Base-by-base conservation (phyloP, 2,888 invertebrate genomes). In the Andrena chrysosceles region DNA sequence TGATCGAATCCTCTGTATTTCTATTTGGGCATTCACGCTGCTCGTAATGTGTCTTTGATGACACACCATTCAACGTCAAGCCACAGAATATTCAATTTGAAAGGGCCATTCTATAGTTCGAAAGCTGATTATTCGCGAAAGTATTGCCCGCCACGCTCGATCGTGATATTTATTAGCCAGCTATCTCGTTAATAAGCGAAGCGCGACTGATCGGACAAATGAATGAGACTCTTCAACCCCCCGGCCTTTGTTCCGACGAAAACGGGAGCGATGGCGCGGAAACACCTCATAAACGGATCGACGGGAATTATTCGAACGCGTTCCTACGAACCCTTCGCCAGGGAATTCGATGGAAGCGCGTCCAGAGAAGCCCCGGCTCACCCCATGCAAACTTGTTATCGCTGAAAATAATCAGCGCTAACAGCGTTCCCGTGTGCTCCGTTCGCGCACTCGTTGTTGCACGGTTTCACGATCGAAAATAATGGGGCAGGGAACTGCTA, bases 351-450 rank as follows among this genome's bases (percentile, higher is more conserved):
- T 59, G 35, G 54, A 56, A 63, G 59, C 16, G 33, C 56, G 59
- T n/a, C n/a, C 13, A 31, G 16, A 48, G 62, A 62, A 56, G 26
- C 56, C 26, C 26, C 56, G 62, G 16, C 67, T 16, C 42, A 7
- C 8, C 16, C 52, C 59, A 16, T 7, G 56, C 16, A 60, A 77
- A 54, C 59, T 54, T 60, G 52, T 77, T 70, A 70, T 71, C 77
- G 48, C 16, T 26, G 54, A 49, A 80, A 80, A 77, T 77, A 77
- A 80, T 80, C 71, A 56, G n/a, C 77, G 64, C 23, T 48, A 71
- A 80, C 77, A 52, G 66, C 49, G 54, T 69, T 69, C 26, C 4
- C 64, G 52, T 64, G 72, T 33, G 49, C 20, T 20, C 10, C 23
- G 26, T 16, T 20, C 5, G n/a, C 7, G n/a, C 5, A 26, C 70